A percentile compares a stretch with the other conserved stretches of the same genome.
Evolutionary conservation across 2,797 vertebrate genomes (phyloP).

Genomic region (Poeciliopsis paucimaculata): DNA sequence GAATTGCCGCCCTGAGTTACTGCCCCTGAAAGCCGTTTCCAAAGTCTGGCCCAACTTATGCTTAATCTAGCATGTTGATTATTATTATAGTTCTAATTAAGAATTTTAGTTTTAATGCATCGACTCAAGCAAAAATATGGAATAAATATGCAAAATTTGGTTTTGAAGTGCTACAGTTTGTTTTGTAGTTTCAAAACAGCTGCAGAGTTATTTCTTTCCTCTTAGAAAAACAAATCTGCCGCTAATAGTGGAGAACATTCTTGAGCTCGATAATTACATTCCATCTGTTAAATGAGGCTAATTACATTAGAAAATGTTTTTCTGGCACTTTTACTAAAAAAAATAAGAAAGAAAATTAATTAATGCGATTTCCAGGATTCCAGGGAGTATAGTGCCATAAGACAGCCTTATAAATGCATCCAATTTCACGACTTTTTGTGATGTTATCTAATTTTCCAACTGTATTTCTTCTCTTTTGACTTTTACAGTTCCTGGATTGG

Average conservation of each 20-base stretch:
- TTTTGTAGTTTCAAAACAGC: background rate
- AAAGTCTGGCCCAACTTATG: background rate
- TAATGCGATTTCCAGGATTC: background rate
- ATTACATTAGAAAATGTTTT: background rate
- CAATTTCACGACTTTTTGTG: background rate
- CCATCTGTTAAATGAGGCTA: background rate
- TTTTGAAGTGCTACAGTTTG: background rate
- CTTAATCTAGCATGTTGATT: background rate
- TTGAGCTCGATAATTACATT: background rate
- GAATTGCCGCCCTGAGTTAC: too few species aligned
- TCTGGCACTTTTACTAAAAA: background rate
- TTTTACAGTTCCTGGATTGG: slow-evolving; percentile 87
- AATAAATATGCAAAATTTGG: background rate
- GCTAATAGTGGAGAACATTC: background rate
- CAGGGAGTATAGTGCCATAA: background rate
- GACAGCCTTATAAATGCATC: background rate
- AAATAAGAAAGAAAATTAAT: background rate
- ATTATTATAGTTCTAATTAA: background rate
- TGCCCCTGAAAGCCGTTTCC: too few species aligned
- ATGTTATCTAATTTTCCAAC: background rate
- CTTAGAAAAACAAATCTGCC: background rate
- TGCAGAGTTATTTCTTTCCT: background rate
- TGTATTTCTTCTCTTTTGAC: background rate
- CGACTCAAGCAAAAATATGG: background rate
- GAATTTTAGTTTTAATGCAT: background rate